Base-by-base conservation (phyloP, 30 jellyfish, hydroid and myxozoan genomes). In the Cassiopea andromeda region DNA sequence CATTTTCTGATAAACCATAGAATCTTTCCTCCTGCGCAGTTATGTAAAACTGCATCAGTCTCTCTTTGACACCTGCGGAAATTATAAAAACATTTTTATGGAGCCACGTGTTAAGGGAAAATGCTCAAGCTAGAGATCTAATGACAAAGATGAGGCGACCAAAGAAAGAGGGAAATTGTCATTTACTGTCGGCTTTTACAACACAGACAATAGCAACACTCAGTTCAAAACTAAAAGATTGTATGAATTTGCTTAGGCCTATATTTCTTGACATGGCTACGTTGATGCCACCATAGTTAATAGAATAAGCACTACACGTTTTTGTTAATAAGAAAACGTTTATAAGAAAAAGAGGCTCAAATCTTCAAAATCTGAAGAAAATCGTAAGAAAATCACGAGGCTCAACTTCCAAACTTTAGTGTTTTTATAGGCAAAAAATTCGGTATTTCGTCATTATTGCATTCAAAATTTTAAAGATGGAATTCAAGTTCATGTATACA, bases 111-210 rank as follows among this genome's bases (percentile, higher is more conserved):
- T 70, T 64, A 6, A 7, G 14, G 68, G 44, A 67, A 19, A 67
- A 7, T 19, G 76, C 76, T 0, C 44, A 67, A 19, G 45, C n/a
- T 27, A 27, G 38, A 27, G 64, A 54, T 54, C 64, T 0, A 3
- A 10, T 54, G 7, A 6, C 64, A 4, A 46, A 7, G 44, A 85
- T 85, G 93, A 75, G 48, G 68, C 78, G 78, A 46, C 57, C 93
- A 17, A 85, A 74, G 84, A 85, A 85, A 12, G 93, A 73, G 9
- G 84, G 87, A 85, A 73, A 74, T 66, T 48, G 87, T 44, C 87
- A 72, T 64, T 85, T 75, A 64, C 72, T 54, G n/a, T 8, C 87
- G 13, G 93, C 93, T 6, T 85, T 73, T 58, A 58, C 76, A 68
- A 73, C 17, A 54, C 81, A 73, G 13, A 61, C 87, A 12, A 68